Evolutionary conservation across 2,113 vertebrate genomes (phyloP), one percentile per base, ranked within the genome.

Genomic region (Prinia subflava): DNA sequence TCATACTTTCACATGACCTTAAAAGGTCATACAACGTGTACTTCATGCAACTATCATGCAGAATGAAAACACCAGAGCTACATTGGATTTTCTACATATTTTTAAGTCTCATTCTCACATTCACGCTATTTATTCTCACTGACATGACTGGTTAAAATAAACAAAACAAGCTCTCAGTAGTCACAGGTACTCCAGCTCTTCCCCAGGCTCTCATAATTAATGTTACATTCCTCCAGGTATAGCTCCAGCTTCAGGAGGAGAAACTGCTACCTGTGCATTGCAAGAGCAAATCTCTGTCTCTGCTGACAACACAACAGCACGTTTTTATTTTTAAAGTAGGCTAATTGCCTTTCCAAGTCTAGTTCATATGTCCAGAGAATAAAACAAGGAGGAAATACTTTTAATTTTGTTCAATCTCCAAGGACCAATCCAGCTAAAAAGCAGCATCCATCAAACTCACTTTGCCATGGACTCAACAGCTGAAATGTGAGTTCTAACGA

Each of bases 1-100:
- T 89, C 91, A 91, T 35, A 53, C 89, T 95, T 87, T 94, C 89
- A 90, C 74, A 50, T 19, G 82, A 91, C 93, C 84, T 70, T 28
- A 94, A 67, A 83, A 95, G 89, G 94, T 95, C 89, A 83, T 1
- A 46, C 31, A 52, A 52, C 11, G 0, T 7, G 19, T 55, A 65
- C 67, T 91, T 97, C 15, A 74, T 1, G 35, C 35, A 95, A 95
- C 75, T 24, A 31, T 12, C 42, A 57, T 0, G 20, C 16, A 11
- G 41, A 88, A 89, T 46, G 37, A 27, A 81, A 95, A 64, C 60
- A 86, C 2, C 31, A 33, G 0, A 83, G 19, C 9, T 24, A 46
- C 15, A 10, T 11, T 3, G 56, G 25, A 6, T 52, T 80, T 63
- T 59, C 68, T 28, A 35, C 46, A 10, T 9, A 19, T 39, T 92